Conservation (phyloP, 2,797 vertebrate genomes). For the Manis crassicaudata region DNA sequence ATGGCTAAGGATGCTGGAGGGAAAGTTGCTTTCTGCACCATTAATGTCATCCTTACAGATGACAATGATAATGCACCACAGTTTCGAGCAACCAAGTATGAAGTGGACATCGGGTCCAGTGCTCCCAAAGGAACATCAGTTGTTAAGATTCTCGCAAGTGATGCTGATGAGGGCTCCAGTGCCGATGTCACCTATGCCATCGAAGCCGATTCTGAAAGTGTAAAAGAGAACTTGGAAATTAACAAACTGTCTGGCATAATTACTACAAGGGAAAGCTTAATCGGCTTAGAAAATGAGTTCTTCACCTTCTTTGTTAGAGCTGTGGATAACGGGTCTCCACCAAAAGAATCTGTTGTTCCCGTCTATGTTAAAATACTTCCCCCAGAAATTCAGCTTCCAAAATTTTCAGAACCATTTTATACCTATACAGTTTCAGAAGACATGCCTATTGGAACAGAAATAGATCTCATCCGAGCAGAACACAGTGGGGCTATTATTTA, state of each 20-base stretch:
- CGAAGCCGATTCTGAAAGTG: conserved; percentile 93
- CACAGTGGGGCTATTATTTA: conserved; percentile 90
- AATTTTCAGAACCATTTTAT: conserved; percentile 95
- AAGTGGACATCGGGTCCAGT: conserved; percentile 92
- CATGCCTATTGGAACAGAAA: conserved; percentile 93
- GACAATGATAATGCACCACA: conserved; percentile 98
- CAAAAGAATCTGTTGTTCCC: conserved; percentile 92
- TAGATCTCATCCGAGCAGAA: conserved; percentile 92
- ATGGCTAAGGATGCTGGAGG: conserved; percentile 96
- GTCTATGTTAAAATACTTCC: conserved; percentile 94
- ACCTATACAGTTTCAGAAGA: conserved; percentile 94
- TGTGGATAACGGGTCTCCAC: conserved; percentile 92
- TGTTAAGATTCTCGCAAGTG: conserved; percentile 93
- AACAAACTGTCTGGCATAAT: conserved; percentile 92
- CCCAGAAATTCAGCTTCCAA: conserved; percentile 91
- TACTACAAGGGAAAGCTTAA: conserved; percentile 96
- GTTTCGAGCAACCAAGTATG: conserved; percentile 95
- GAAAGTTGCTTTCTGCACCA: conserved; percentile 94
- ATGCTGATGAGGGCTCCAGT: conserved; percentile 97
- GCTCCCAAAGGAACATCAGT: conserved; percentile 93
- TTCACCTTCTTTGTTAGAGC: conserved; percentile 95
- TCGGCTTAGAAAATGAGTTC: conserved; percentile 96
- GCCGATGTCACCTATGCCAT: conserved; percentile 94
- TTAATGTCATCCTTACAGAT: conserved; percentile 98
- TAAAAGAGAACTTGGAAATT: conserved; percentile 97